Base-by-base conservation (phyloP, 2,113 vertebrate genomes). In the Salvelinus fontinalis region DNA sequence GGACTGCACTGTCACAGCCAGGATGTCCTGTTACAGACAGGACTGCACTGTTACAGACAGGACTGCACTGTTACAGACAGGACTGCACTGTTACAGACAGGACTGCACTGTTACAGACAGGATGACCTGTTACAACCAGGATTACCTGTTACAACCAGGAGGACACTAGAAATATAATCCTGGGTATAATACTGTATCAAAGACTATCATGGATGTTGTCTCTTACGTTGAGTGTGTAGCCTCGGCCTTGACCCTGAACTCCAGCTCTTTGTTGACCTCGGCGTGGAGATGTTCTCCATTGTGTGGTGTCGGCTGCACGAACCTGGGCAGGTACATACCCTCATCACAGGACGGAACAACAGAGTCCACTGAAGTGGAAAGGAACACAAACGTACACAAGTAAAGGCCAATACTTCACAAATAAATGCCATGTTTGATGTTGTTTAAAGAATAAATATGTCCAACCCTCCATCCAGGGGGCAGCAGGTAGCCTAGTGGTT, bases 171-270 rank as follows among this genome's bases (percentile, higher is more conserved):
- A 34, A 34, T 34, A 34, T 39, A 39, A 7, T 39, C 34, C 34
- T 39, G 34, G 6, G 34, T 39, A 39, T 7, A 39, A 51, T 51
- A 51, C 49, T 51, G 9, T 4, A 11, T 14, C 13, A 49, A 22
- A 44, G 7, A n/a, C 16, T 4, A 3, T 71, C 16, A 57, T 0
- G n/a, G 44, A 24, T 22, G 1, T 8, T 66, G 2, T 76, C 26
- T 31, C 84, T 88, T 81, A 92, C 92, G 0, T 12, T 74, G 89
- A 34, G 0, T 73, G 1, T 18, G 9, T 2, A 14, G 88, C 90
- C 29, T 64, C 24, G 0, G 90, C 90, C 68, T 80, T 88, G 39
- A 93, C 70, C 76, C 60, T 82, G 78, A 93, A 86, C 81, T 88
- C 86, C 51, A 91, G 1, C 13, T 89, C 83, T 79, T 82, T 84